These are phyloP conservation scores for Dromococcyx pavoninus DNA, from an alignment of 2,797 vertebrate species.

Conservation along the genomic window DNA sequence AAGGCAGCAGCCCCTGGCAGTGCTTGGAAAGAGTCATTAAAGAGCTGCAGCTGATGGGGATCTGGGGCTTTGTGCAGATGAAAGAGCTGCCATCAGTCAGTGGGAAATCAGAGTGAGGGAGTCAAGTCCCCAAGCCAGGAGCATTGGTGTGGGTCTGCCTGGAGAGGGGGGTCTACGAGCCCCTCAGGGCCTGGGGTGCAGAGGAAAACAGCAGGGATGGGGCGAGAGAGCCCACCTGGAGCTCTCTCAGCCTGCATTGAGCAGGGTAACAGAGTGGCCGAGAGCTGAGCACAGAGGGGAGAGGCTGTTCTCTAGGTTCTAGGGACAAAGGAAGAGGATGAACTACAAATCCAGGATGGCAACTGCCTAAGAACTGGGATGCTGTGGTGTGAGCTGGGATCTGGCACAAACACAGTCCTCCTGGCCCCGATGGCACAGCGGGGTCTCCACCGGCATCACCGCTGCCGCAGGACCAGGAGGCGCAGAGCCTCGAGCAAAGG, in stretches of 20 bases:
- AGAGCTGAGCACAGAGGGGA: rapidly evolving
- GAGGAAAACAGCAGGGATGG: background rate
- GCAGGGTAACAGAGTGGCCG: rapidly evolving
- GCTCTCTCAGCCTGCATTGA: rapidly evolving
- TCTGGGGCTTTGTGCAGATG: too few relatives aligned
- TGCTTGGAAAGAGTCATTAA: background rate
- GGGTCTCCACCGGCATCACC: rapidly evolving
- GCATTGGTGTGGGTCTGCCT: rapidly evolving
- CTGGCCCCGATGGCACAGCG: rapidly evolving
- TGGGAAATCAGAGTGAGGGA: too few relatives aligned
- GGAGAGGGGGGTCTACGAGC: background rate
- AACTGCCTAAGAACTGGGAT: background rate
- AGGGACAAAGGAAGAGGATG: background rate
- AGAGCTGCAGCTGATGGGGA: background rate
- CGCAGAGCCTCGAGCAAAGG: background rate
- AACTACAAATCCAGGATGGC: background rate
- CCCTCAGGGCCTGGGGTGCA: background rate
- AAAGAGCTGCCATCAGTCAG: too few relatives aligned
- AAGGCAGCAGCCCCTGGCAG: background rate
- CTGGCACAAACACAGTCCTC: background rate
- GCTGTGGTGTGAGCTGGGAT: background rate
- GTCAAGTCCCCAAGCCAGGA: background rate
- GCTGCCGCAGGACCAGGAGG: background rate
- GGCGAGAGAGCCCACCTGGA: background rate
- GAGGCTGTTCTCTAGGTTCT: background rate